Conservation (phyloP, 2,797 vertebrate genomes). For the Pempheris klunzingeri region DNA sequence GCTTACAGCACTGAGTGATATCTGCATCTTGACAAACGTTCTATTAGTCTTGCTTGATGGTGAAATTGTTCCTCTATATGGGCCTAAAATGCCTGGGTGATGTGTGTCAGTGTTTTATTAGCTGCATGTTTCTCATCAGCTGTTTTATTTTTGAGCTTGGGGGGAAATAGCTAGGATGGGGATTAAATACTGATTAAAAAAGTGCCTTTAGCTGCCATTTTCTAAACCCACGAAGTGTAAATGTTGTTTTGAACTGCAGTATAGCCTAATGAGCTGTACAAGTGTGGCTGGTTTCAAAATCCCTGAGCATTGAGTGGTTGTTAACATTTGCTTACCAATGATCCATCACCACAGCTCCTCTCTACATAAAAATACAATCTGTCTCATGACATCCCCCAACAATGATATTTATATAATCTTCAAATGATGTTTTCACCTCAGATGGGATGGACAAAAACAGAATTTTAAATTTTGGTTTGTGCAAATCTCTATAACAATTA, state of each 20-base stretch:
- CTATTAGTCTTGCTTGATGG: slow-evolving; percentile 40
- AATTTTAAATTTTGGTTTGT: slow-evolving; percentile 20
- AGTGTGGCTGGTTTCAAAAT: slow-evolving; percentile 17
- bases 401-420: slow-evolving; percentile 11
- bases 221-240: slow-evolving; percentile 5
- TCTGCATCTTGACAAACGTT: slow-evolving; percentile 46
- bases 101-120: slow-evolving; percentile 9
- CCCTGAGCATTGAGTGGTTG: slow-evolving; percentile 5
- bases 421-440: not conserved
- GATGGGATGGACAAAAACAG: not conserved
- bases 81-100: slow-evolving; percentile 15
- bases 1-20: slow-evolving; percentile 46
- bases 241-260: slow-evolving; percentile 35
- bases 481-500: slow-evolving; percentile 20
- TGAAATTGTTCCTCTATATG: slow-evolving; percentile 38
- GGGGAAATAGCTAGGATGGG: slow-evolving; percentile 18
- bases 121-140: not conserved
- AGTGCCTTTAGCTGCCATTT: slow-evolving; percentile 28
- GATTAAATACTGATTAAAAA: slow-evolving; percentile 4
- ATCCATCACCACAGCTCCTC: slow-evolving; percentile 28
- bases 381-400: not conserved
- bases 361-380: slow-evolving; percentile 29
- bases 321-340: slow-evolving; percentile 35
- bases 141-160: not conserved
- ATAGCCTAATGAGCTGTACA: slow-evolving; percentile 39